phyloP scores from a whole-genome alignment of 2,888 invertebrate species.

The Lissonota sp. region DNA sequence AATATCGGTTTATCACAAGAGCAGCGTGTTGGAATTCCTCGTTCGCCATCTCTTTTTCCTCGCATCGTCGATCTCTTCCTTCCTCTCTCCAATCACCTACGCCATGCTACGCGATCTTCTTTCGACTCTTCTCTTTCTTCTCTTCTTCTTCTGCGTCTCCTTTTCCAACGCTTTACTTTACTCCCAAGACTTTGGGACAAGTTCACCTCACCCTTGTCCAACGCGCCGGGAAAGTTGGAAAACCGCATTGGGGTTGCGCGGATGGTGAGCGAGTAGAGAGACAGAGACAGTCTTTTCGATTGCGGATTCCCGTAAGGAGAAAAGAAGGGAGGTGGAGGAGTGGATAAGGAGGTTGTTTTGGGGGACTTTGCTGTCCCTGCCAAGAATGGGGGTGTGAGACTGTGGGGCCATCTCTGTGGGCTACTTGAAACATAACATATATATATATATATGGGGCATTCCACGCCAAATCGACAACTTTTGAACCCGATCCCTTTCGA shows the following conservation, averaged over 20 bases:
- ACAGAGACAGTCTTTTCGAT: slow-evolving; percentile 19
- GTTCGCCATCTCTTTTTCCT: slow-evolving; percentile 18
- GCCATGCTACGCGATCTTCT: slow-evolving; percentile 4
- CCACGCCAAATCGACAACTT: too few relatives aligned
- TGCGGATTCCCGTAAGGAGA: slow-evolving; percentile 15
- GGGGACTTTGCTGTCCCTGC: slow-evolving; percentile 14
- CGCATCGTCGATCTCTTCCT: slow-evolving; percentile 46
- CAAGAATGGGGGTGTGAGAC: slow-evolving; percentile 10
- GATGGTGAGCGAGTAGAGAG: slow-evolving; percentile 15
- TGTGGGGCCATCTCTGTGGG: slow-evolving; percentile 35
- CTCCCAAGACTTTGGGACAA: slow-evolving; percentile 39
- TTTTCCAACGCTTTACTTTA: slow-evolving; percentile 46
- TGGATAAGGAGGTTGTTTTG: slow-evolving; percentile 59
- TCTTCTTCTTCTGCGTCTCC: slow-evolving; percentile 3
- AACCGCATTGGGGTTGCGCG: slow-evolving; percentile 39
- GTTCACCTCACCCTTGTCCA: slow-evolving; percentile 34
- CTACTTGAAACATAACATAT: too few relatives aligned
- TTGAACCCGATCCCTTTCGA: too few relatives aligned
- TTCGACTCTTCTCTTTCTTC: not conserved
- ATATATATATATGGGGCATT: too few relatives aligned
- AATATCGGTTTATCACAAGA: slow-evolving; percentile 54
- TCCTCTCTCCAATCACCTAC: slow-evolving; percentile 47
- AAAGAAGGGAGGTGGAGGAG: slow-evolving; percentile 45
- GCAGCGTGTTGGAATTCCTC: slow-evolving; percentile 40
- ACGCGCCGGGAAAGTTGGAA: slow-evolving; percentile 50